Base-by-base conservation (phyloP, 2,113 vertebrate species). In the Sturnira hondurensis region DNA sequence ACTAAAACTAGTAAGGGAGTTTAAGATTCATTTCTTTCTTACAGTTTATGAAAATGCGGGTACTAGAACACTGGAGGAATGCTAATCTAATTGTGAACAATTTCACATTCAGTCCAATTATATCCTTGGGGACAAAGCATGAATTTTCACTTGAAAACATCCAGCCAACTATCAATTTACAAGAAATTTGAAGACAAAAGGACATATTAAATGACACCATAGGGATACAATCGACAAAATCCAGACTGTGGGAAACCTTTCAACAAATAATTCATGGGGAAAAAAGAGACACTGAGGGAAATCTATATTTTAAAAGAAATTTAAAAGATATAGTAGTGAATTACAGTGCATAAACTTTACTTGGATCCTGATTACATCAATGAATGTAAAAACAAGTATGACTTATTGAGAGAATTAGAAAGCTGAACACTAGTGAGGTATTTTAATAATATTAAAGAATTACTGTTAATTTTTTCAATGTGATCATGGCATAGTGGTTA, bases 301-400 rank as follows among this genome's bases (percentile, higher is more conserved):
- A 61, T 68, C 28, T n/a, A 3, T 67, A 86, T 47, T 82, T 77
- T 71, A 41, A 87, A 76, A 91, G 43, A 82, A 5, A 91, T 58
- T 33, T 71, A 38, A 63, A 56, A 91, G 68, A 83, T 16, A 71
- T 2, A 93, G 16, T 41, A 89, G 89, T 61, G 54, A 92, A 89
- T 93, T 36, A 82, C 13, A 63, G 68, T 47, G 16, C 81, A 71
- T 82, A 33, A 76, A 74, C 68, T 76, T 81, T 80, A 78, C 71
- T 63, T 92, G 80, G 67, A 76, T 74, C 58, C 58, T 28, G 11
- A 82, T 76, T 86, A 92, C 84, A 93, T 58, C 54, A 94, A 87
- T 15, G 54, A 63, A 88, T 0, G 1, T 78, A 78, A 84, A 63
- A 88, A 50, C 24, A 94, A 82, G 45, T 70, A 89, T 43, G 43